Percentiles rank a stretch among this genome's conserved stretches.
Conservation (phyloP, 2,888 invertebrate species). For the Nephrotoma appendiculata region DNA sequence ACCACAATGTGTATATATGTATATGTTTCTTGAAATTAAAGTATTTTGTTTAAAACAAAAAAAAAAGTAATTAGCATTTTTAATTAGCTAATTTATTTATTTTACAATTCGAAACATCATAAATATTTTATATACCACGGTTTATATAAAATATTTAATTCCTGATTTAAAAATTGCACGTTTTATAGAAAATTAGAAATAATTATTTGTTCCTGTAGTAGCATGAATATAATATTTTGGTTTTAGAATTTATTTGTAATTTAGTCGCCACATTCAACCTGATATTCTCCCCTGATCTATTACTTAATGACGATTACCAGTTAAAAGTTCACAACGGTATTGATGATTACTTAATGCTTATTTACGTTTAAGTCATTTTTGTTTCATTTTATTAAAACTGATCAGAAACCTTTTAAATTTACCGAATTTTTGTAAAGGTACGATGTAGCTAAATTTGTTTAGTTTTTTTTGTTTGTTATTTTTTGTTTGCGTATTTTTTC, state of each 20-base stretch:
- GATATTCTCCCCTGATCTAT: not conserved
- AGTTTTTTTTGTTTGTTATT: conserved; percentile 4
- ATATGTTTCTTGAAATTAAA: conserved; percentile 1
- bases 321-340: no score
- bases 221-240: not conserved
- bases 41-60: not conserved
- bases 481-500: conserved; percentile 9
- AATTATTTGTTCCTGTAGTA: not conserved
- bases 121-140: not conserved
- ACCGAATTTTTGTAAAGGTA: not conserved
- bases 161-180: not conserved
- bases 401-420: not conserved
- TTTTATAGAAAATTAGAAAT: not conserved
- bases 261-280: not conserved
- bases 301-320: no score
- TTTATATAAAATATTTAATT: not conserved
- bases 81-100: not conserved
- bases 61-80: not conserved
- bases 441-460: not conserved
- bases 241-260: not conserved
- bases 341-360: no score
- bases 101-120: not conserved
- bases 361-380: no score
- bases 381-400: no score
- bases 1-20: not conserved